Base-by-base conservation (phyloP, 1,140 invertebrate species). In the Drosophila saltans region DNA sequence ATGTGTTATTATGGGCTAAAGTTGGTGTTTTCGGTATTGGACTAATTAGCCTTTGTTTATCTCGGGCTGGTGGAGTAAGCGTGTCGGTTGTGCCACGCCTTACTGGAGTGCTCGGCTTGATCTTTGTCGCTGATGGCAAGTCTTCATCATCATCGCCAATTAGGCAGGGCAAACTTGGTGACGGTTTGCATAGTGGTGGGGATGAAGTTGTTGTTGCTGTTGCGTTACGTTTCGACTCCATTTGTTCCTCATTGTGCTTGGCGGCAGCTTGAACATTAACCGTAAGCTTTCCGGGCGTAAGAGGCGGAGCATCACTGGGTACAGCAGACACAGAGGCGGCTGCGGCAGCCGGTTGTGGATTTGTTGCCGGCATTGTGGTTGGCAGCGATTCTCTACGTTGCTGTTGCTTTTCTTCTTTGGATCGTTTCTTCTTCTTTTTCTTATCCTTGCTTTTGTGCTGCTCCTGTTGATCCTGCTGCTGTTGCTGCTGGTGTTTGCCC, bases 391-490 rank as follows among this genome's bases (percentile, higher is more conserved):
- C 83, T 74, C 93, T 73, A 8, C 79, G 78, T 55, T 71, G 75
- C 7, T 75, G 77, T 21, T 95, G 94, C 78, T 95, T 94, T 66
- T 97, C 96, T 80, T 97, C 96, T 82, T 96, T 96, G 24, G 94
- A 96, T 79, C 95, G 96, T 82, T 97, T 97, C 59, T 96, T 94
- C 81, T 97, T 97, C 92, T 97, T 97, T 86, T 96, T 96, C 88
- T 96, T 96, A 73, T 96, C 96, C 78, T 95, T 95, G 21, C 93
- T 92, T 69, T 96, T 96, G 56, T 89, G 84, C 40, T 64, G 81
- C 48, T 71, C 68, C 55, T 69, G 72, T 30, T 41, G 78, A n/a
- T 36, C 33, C 33, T 69, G 81, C 5, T 73, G 67, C 16, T 33
- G 55, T 40, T 70, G 66, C 8, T 52, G 66, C 11, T 76, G 60